phyloP scores from a whole-genome alignment of 2,113 vertebrate species.

The Petrocephalus microphthalmus region DNA sequence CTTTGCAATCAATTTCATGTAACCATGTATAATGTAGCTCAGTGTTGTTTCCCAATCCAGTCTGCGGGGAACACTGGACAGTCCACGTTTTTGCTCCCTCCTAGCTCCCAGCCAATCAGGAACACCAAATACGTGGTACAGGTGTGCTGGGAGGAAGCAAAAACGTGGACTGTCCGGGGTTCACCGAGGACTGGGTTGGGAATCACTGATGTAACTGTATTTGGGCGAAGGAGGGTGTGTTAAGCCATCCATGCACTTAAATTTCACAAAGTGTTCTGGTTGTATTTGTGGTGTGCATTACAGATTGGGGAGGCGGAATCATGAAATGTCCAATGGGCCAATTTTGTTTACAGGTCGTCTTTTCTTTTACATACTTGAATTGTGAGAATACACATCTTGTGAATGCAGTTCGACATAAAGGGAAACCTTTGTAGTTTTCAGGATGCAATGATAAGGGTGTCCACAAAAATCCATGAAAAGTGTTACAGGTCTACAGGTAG shows the following conservation, averaged over 20 bases:
- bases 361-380: constrained; percentile 25
- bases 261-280: neutral
- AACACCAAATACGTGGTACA: too few relatives aligned
- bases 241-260: neutral
- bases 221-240: neutral
- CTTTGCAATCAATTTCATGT: neutral
- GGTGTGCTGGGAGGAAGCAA: too few relatives aligned
- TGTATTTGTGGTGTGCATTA: neutral
- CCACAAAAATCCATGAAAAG: constrained; percentile 7
- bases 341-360: constrained; percentile 25
- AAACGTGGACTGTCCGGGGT: too few relatives aligned
- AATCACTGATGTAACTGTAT: neutral
- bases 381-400: neutral
- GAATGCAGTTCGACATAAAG: constrained; percentile 12
- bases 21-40: neutral
- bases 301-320: neutral
- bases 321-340: constrained; percentile 6
- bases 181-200: too few relatives aligned
- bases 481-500: neutral
- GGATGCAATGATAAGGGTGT: neutral
- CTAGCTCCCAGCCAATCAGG: too few relatives aligned
- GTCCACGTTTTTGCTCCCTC: too few relatives aligned
- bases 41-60: too few relatives aligned
- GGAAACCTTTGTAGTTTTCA: constrained; percentile 11
- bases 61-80: too few relatives aligned